phyloP scores from a whole-genome alignment of 2,797 vertebrate genomes.

The Anableps anableps region DNA sequence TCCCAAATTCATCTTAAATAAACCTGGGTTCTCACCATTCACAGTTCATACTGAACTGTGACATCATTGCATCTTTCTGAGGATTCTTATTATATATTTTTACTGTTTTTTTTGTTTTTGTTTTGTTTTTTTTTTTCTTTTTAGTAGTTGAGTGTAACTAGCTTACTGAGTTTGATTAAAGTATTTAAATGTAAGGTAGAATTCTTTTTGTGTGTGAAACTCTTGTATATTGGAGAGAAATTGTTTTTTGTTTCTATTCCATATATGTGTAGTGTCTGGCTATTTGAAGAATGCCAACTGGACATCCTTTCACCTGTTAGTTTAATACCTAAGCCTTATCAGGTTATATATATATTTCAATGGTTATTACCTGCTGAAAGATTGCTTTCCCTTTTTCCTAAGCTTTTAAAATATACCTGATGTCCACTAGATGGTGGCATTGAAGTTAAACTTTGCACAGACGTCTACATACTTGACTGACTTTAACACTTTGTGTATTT shows the following conservation, averaged over 20 bases:
- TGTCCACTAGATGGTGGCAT: slow-evolving; percentile 37
- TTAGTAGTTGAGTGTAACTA: too few relatives aligned
- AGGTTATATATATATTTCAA: background rate
- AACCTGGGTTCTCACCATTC: too few relatives aligned
- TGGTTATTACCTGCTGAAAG: background rate
- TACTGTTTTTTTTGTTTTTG: too few relatives aligned
- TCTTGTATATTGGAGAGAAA: background rate
- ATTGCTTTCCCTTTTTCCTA: background rate
- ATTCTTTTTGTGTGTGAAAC: background rate
- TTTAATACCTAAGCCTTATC: background rate
- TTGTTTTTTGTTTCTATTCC: background rate
- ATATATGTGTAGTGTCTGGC: background rate
- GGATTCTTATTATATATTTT: too few relatives aligned
- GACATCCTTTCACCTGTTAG: background rate
- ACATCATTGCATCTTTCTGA: too few relatives aligned
- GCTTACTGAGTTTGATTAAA: too few relatives aligned
- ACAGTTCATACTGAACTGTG: too few relatives aligned
- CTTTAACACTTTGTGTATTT: background rate
- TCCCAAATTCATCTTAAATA: too few relatives aligned
- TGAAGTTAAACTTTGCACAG: background rate
- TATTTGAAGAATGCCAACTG: background rate
- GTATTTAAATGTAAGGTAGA: background rate
- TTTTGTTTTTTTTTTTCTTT: too few relatives aligned
- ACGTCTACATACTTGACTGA: too few relatives aligned
- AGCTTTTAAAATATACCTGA: background rate